These are phyloP conservation scores for Drosophila anceps DNA, from an alignment of 2,888 invertebrate species.

Conservation along the genomic window DNA sequence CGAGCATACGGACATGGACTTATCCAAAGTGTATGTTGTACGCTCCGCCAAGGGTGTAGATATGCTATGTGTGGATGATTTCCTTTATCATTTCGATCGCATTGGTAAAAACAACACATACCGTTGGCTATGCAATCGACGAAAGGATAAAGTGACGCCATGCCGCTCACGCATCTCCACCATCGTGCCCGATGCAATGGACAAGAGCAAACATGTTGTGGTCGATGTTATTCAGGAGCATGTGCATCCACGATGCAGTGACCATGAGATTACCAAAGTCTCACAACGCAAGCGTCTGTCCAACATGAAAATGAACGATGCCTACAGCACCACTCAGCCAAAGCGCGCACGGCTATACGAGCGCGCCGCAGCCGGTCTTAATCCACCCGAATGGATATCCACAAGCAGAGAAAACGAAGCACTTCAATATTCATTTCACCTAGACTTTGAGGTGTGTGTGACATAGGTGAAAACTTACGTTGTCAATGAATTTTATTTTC, in stretches of 20 bases:
- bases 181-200: slow-evolving; percentile 60
- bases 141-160: slow-evolving; percentile 75
- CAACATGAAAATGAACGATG: slow-evolving; percentile 70
- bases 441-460: slow-evolving; percentile 68
- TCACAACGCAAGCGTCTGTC: slow-evolving; percentile 78
- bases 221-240: slow-evolving; percentile 71
- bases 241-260: slow-evolving; percentile 76
- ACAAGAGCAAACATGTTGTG: slow-evolving; percentile 69
- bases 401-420: slow-evolving; percentile 35
- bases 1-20: slow-evolving; percentile 66
- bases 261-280: slow-evolving; percentile 77
- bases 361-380: slow-evolving; percentile 58
- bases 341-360: slow-evolving; percentile 65
- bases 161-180: slow-evolving; percentile 80
- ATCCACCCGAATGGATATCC: slow-evolving; percentile 66
- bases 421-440: slow-evolving; percentile 43
- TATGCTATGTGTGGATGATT: slow-evolving; percentile 81
- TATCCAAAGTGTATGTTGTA: slow-evolving; percentile 71
- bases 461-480: background rate
- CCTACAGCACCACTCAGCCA: slow-evolving; percentile 66
- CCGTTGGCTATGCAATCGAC: slow-evolving; percentile 81
- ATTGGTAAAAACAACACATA: slow-evolving; percentile 75
- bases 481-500: background rate
- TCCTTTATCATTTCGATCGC: slow-evolving; percentile 81
- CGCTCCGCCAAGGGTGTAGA: slow-evolving; percentile 82